These are phyloP conservation scores for Amphibalanus amphitrite DNA, from an alignment of 1,140 invertebrate species.

Conservation along the genomic window DNA sequence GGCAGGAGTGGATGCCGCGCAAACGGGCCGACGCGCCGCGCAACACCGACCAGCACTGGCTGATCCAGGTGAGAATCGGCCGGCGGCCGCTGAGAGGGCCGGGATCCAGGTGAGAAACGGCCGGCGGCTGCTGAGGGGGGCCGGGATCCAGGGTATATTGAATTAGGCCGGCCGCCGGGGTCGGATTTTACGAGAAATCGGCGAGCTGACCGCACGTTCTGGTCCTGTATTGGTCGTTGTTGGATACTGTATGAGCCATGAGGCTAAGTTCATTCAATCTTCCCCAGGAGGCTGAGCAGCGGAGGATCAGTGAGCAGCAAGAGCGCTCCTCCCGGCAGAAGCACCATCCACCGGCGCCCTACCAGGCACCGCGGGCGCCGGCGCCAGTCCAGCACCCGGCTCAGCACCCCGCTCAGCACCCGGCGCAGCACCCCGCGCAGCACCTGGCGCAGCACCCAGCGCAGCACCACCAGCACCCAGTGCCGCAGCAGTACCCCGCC, in stretches of 20 bases:
- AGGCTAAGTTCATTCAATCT: slow-evolving; percentile 20
- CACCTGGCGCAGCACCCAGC: slow-evolving; percentile 1
- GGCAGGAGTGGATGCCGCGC: background rate
- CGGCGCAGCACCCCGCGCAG: background rate
- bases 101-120: too few relatives aligned
- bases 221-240: too few relatives aligned
- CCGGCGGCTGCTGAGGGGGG: too few relatives aligned
- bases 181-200: too few relatives aligned
- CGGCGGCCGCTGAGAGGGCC: too few relatives aligned
- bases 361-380: background rate
- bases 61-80: slow-evolving; percentile 50
- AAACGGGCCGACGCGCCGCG: background rate
- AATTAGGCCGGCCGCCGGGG: too few relatives aligned
- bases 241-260: too few relatives aligned
- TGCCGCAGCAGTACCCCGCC: background rate
- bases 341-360: background rate
- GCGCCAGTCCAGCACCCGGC: background rate
- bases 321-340: slow-evolving; percentile 24
- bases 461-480: slow-evolving; percentile 13
- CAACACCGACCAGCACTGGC: slow-evolving; percentile 66
- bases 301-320: slow-evolving; percentile 53
- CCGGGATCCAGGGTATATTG: too few relatives aligned
- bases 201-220: too few relatives aligned
- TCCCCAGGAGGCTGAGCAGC: slow-evolving; percentile 70
- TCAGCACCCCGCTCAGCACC: slow-evolving; percentile 9